A percentile compares a stretch with the other conserved stretches of the same genome.
Conservation (phyloP, 2,113 vertebrate genomes). For the Carlito syrichta region DNA sequence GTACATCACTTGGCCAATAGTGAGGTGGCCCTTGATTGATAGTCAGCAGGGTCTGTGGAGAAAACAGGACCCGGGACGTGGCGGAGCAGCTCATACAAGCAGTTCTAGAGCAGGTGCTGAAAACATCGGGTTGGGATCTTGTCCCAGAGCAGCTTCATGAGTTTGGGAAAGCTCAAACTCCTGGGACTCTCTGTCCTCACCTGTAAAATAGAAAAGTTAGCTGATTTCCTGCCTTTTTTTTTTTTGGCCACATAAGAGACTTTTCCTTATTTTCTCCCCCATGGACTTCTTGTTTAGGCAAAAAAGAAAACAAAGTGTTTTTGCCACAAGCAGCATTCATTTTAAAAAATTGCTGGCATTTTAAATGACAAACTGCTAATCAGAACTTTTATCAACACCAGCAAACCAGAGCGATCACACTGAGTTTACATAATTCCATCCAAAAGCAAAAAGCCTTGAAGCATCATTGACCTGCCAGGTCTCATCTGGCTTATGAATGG, state of each 20-base stretch:
- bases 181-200: neutral
- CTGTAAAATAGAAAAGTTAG: neutral
- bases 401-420: neutral
- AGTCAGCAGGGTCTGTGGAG: neutral
- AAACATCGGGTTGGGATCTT: neutral
- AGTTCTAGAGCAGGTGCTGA: neutral
- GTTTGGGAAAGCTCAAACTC: neutral
- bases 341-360: neutral
- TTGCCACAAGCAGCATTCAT: neutral
- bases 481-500: neutral
- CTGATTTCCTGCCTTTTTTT: neutral
- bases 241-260: neutral
- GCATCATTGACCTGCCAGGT: neutral
- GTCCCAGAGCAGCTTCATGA: neutral
- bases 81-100: neutral
- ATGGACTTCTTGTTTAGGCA: neutral
- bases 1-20: neutral
- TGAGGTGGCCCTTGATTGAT: neutral
- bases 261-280: neutral
- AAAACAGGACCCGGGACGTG: accelerated
- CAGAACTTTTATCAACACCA: neutral
- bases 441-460: neutral
- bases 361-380: neutral
- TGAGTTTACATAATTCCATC: neutral
- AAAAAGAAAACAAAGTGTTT: neutral